Evolutionary conservation across 1,140 invertebrate genomes (phyloP), one percentile per base, ranked within the genome.

Genomic region (Forficula auricularia): DNA sequence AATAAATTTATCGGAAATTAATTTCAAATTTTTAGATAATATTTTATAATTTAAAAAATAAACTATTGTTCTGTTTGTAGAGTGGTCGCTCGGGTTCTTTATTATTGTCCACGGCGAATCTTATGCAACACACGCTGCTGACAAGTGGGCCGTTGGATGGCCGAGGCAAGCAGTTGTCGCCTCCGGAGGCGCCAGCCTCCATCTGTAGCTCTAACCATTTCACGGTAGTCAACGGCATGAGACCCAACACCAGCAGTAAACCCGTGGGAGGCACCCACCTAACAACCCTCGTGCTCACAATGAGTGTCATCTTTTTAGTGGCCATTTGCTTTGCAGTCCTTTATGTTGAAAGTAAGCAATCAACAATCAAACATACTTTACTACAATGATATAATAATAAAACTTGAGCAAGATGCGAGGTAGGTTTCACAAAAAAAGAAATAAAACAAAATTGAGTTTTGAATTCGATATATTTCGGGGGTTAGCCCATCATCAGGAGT

Each of bases 141-240:
- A 27, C 22, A 10, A 27, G 22, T 10, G 22, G 22, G 22, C 22
- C 22, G 10, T 10, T 27, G 4, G 22, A 27, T 27, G 22, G 22
- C 10, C 22, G 22, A 27, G 22, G 22, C 22, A 27, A 27, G 10
- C 22, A 27, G 22, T 10, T 27, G 4, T 27, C 10, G 4, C 4
- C 10, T 4, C 22, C 22, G 32, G 54, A 68, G 39, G 79, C 82
- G 51, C 70, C 70, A 27, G 67, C 68, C 15, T 84, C 80, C n/a
- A 65, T 82, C 43, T 80, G 80, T 19, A 83, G 79, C 58, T 84
- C 79, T 43, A 84, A 79, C 42, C 80, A 86, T 59, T 86, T 85
- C 56, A 86, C 82, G 3, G 78, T 85, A 32, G 73, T 85, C 35
- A 82, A 83, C 55, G 77, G 80, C 12, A 73, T 82, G 52, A 73